These are phyloP conservation scores for Agrotis clavis DNA, from an alignment of 2,888 invertebrate species.

Conservation along the genomic window DNA sequence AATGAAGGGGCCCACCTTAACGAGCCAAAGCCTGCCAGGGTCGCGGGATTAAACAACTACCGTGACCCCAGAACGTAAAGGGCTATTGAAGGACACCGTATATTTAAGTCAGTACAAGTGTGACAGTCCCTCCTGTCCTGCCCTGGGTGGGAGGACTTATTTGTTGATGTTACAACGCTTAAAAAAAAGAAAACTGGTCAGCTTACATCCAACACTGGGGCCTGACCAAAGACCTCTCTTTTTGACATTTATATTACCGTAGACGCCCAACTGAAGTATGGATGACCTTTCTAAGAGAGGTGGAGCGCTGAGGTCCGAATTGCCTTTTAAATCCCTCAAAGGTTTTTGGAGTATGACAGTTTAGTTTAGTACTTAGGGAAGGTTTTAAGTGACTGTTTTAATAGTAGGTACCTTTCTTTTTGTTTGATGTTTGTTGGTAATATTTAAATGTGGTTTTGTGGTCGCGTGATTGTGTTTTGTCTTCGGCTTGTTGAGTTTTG, in stretches of 20 bases:
- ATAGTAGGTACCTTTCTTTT: constrained; percentile 46
- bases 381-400: constrained; percentile 52
- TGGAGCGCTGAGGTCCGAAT: constrained; percentile 69
- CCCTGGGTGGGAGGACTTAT: no score
- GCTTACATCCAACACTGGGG: constrained; percentile 40
- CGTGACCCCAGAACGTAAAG: no score
- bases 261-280: constrained; percentile 68
- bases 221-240: constrained; percentile 62
- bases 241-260: constrained; percentile 78
- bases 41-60: no score
- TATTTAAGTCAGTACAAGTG: no score
- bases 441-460: constrained; percentile 39
- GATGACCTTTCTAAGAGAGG: constrained; percentile 80
- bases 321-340: constrained; percentile 76
- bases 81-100: no score
- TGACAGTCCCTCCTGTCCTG: no score
- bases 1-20: no score
- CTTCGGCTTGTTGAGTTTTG: background rate
- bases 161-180: no score
- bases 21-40: no score
- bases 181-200: no score
- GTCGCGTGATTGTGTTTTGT: constrained; percentile 3
- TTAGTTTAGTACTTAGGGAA: constrained; percentile 67
- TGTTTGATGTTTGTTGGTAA: constrained; percentile 51
- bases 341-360: constrained; percentile 68